Base-by-base conservation (phyloP, 2,888 invertebrate species). In the Macrophya alboannulata region DNA sequence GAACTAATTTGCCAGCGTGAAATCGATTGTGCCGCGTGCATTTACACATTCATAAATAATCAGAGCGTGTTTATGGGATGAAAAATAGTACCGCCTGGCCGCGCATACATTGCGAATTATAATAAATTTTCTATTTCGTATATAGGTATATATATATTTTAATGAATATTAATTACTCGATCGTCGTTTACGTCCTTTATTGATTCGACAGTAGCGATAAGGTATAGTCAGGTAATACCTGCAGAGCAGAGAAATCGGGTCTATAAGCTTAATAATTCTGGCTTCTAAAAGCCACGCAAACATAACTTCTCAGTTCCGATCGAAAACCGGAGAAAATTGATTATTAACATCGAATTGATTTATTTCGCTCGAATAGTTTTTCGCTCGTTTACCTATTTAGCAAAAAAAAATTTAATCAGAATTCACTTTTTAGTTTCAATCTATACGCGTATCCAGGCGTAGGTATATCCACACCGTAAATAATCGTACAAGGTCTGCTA, bases 21-120 rank as follows among this genome's bases (percentile, higher is more conserved):
- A 92, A 92, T 92, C 92, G 92, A 92, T 92, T 91, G 91, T 90
- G 87, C 91, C 90, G 90, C 90, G 89, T 89, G 90, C 90, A 90
- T 90, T 90, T 89, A 89, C 89, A 90, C 90, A 88, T 91, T 90
- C 92, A 90, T 92, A 91, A 92, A 92, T 92, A 92, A 92, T 92
- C 90, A 90, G 90, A 89, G 88, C 90, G 88, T 89, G 90, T 89
- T 91, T 90, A 89, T 88, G 87, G 87, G 88, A 90, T 90, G 88
- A 91, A 91, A 91, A 90, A 90, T 91, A 87, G 87, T 74, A 31
- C 85, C 85, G 84, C 84, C 68, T 84, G 79, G 68, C n/a, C 62
- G 82, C 86, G 65, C 84, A 84, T 85, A 85, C 87, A 81, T 81
- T 86, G 85, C 86, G 87, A 86, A 88, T 89, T 88, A 88, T 90